Evolutionary conservation across 2,113 vertebrate species (phyloP).

Genomic region (Pedionomus torquatus): DNA sequence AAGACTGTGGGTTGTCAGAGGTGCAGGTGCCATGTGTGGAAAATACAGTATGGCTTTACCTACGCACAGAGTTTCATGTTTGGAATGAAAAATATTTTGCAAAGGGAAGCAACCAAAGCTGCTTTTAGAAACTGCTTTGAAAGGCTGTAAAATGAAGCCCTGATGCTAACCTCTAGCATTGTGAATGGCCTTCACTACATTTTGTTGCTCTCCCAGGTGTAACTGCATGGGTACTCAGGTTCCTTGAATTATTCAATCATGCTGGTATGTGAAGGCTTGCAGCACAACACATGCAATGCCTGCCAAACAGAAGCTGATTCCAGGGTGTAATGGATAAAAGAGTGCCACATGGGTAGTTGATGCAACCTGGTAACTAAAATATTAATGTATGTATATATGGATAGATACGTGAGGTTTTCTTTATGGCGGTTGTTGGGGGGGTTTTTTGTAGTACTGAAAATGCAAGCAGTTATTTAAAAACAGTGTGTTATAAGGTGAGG

Average conservation of each 20-base stretch:
- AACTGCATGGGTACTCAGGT: not conserved
- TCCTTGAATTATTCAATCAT: not conserved
- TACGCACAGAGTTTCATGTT: not conserved
- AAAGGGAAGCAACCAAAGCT: not conserved
- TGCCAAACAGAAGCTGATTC: not conserved
- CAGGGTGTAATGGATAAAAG: not conserved
- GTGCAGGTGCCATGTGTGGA: not conserved
- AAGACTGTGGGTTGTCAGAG: not conserved
- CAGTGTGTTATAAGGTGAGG: rapidly evolving
- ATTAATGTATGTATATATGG: not conserved
- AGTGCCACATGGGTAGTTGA: not conserved
- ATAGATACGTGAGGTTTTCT: not conserved
- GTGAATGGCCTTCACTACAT: not conserved
- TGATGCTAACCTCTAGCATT: not conserved
- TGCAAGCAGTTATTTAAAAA: not conserved
- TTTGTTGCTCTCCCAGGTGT: not conserved
- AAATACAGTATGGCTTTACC: not conserved
- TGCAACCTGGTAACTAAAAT: not conserved
- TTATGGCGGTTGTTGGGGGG: too few species aligned
- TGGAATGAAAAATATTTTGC: not conserved
- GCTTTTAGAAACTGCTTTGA: not conserved
- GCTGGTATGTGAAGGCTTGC: not conserved
- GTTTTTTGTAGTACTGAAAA: not conserved
- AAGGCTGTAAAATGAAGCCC: too few species aligned
- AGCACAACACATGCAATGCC: not conserved